Base-by-base conservation (phyloP, 2,888 invertebrate species). In the Leptopterna dolabrata region DNA sequence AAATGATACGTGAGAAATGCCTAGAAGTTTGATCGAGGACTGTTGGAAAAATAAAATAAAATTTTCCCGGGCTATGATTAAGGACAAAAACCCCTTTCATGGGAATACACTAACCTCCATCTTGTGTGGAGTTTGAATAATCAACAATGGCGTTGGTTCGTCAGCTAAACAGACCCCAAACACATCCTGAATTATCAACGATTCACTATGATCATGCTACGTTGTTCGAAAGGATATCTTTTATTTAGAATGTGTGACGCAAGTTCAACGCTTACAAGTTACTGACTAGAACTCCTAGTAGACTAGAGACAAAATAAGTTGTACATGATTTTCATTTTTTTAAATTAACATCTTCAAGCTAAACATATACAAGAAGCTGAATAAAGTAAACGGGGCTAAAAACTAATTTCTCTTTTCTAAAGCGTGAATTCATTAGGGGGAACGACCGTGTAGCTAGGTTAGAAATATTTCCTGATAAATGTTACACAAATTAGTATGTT, bases 231-330 rank as follows among this genome's bases (percentile, higher is more conserved):
- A 19, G 36, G 7, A 63, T 24, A 11, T 63, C 24, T 63, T 63
- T 63, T 63, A 63, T 63, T 63, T 63, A 63, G 63, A 63, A 63
- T 63, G 63, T 63, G 19, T 63, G 63, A 63, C 24, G 63, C 63
- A 63, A 63, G 63, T 63, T 63, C 63, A 27, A 63, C 63, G 24
- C 63, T 63, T 63, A 63, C 63, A 63, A 63, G 24, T 63, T 63
- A 63, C 63, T 63, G 63, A 63, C 63, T 63, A 63, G 63, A 63
- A 63, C 19, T 63, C 63, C 63, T 63, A 63, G 63, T 0, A 63
- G 63, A 63, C 63, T 63, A 63, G 63, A 63, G 24, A 63, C 24
- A 63, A 63, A 63, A 24, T 63, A 63, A 63, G 63, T 63, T 63
- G 63, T 63, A 63, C 63, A 63, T 27, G 4, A 63, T 27, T 1